These are phyloP conservation scores for Apotomis turbidana DNA, from an alignment of 2,888 invertebrate species.

Conservation along the genomic window DNA sequence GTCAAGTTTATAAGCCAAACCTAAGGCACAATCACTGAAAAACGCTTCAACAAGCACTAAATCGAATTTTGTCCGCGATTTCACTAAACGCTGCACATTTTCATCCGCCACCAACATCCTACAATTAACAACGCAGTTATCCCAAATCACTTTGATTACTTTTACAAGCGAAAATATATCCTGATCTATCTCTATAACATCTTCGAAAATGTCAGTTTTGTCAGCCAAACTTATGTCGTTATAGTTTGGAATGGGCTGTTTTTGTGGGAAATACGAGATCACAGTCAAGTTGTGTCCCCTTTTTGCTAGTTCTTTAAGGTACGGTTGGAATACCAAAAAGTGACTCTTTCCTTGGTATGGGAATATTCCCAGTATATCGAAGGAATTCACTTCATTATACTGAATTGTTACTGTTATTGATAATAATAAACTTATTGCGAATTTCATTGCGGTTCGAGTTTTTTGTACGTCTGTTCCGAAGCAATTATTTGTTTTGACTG, in stretches of 20 bases:
- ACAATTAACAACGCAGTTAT: constrained; percentile 58
- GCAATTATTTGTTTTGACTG: not conserved
- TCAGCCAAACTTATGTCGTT: constrained; percentile 66
- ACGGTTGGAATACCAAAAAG: constrained; percentile 85
- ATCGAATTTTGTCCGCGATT: constrained; percentile 79
- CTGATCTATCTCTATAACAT: constrained; percentile 31
- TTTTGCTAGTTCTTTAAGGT: constrained; percentile 82
- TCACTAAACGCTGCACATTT: constrained; percentile 65
- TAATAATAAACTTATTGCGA: not conserved
- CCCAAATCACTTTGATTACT: constrained; percentile 50
- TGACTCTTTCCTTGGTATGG: constrained; percentile 88
- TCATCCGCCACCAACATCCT: constrained; percentile 57
- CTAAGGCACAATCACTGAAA: constrained; percentile 84
- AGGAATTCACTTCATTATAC: constrained; percentile 48
- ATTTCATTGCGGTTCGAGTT: constrained; percentile 1
- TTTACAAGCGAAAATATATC: constrained; percentile 50
- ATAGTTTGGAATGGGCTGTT: constrained; percentile 64
- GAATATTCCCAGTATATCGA: constrained; percentile 85
- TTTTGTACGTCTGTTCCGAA: not conserved
- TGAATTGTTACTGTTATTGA: not conserved
- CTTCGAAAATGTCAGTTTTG: constrained; percentile 57
- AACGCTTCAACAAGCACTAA: constrained; percentile 84
- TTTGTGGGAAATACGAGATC: constrained; percentile 84
- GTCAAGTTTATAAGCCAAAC: constrained; percentile 81
- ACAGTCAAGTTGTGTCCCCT: constrained; percentile 87